Conservation (phyloP, 2,888 invertebrate genomes). For the Taphrorychus bicolor region DNA sequence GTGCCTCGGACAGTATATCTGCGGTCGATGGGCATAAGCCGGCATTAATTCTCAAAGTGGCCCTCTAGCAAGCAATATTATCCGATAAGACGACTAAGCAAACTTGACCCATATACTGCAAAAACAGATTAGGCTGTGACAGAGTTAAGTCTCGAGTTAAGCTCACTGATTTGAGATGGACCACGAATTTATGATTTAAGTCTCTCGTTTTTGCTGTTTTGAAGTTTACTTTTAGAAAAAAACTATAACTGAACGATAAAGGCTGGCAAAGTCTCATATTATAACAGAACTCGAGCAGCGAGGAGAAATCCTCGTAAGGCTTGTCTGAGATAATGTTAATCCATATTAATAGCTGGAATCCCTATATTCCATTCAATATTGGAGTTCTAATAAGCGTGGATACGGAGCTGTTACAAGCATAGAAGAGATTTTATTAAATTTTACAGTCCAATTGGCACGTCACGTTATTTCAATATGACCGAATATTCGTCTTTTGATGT, state of each 20-base stretch:
- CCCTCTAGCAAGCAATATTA: slow-evolving; percentile 15
- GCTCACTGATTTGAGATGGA: too few relatives aligned
- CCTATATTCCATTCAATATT: slow-evolving; percentile 12
- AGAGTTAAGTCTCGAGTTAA: too few relatives aligned
- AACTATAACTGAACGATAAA: too few relatives aligned
- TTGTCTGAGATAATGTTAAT: not conserved
- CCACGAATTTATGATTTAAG: too few relatives aligned
- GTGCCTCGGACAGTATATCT: slow-evolving; percentile 5
- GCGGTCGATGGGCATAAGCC: slow-evolving; percentile 9
- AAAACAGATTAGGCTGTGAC: slow-evolving; percentile 20
- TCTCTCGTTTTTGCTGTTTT: too few relatives aligned
- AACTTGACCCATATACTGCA: slow-evolving; percentile 26
- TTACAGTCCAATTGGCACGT: slow-evolving; percentile 10
- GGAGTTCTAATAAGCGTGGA: not conserved
- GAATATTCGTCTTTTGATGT: too few relatives aligned
- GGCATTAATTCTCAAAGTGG: slow-evolving; percentile 19
- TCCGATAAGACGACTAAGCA: slow-evolving; percentile 17
- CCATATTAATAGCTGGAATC: not conserved
- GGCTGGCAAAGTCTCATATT: too few relatives aligned
- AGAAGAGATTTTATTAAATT: slow-evolving; percentile 11
- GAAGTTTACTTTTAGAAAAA: too few relatives aligned
- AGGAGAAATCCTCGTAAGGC: too few relatives aligned
- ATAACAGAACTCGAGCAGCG: too few relatives aligned
- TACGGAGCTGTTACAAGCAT: not conserved
- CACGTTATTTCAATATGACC: not conserved